These are phyloP conservation scores for Thamnaconus septentrionalis DNA, from an alignment of 2,113 vertebrate species.

Conservation along the genomic window DNA sequence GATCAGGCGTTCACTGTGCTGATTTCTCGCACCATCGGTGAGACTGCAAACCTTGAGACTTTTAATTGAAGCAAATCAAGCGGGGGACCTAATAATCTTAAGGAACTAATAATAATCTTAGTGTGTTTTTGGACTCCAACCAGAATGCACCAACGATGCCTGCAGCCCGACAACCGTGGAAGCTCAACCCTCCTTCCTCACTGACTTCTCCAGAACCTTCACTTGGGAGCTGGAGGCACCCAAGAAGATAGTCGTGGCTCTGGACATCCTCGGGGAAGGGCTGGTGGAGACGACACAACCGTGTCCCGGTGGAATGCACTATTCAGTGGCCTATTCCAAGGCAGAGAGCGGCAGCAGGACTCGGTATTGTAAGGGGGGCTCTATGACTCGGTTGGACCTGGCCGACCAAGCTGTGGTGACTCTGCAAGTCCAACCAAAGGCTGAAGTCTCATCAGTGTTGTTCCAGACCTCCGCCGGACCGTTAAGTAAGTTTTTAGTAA, in stretches of 20 bases:
- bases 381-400: conserved; percentile 78
- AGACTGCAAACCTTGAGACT: conserved; percentile 26
- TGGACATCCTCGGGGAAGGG: conserved; percentile 69
- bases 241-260: conserved; percentile 70
- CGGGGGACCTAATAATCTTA: too few relatives aligned
- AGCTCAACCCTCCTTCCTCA: conserved; percentile 68
- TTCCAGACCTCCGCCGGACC: conserved; percentile 79
- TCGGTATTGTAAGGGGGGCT: conserved; percentile 82
- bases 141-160: conserved; percentile 79
- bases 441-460: conserved; percentile 45
- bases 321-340: conserved; percentile 64
- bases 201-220: conserved; percentile 78
- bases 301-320: conserved; percentile 71
- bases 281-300: conserved; percentile 69
- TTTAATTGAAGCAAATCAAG: not conserved
- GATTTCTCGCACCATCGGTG: conserved; percentile 79
- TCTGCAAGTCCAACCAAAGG: conserved; percentile 71
- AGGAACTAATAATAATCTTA: too few relatives aligned
- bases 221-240: conserved; percentile 77
- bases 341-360: conserved; percentile 44
- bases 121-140: conserved; percentile 5
- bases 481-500: conserved; percentile 70
- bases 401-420: conserved; percentile 70
- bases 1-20: conserved; percentile 68
- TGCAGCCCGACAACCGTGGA: conserved; percentile 76